phyloP scores from a whole-genome alignment of 2,797 vertebrate genomes.

The Vipera latastei region DNA sequence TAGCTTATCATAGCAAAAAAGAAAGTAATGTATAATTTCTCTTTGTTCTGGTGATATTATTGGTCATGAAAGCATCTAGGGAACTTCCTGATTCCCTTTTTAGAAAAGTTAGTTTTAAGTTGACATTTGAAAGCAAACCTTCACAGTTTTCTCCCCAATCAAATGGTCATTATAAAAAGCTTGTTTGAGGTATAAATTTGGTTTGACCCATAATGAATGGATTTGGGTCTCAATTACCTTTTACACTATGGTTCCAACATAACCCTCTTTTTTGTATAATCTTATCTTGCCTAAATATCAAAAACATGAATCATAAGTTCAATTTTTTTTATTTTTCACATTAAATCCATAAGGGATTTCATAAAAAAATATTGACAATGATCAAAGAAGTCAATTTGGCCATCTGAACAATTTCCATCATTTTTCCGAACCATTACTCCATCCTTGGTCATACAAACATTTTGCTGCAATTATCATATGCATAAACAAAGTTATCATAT shows the following conservation, averaged over 20 bases:
- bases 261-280: neutral
- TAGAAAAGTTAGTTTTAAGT: neutral
- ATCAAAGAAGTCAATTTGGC: neutral
- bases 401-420: neutral
- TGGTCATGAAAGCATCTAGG: neutral
- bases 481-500: neutral
- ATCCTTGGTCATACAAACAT: neutral
- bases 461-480: neutral
- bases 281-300: neutral
- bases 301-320: neutral
- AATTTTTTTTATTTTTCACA: neutral
- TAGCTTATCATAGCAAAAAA: neutral
- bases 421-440: neutral
- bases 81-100: neutral
- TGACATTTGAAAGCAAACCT: neutral
- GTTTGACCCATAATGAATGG: neutral
- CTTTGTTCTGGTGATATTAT: neutral
- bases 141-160: neutral
- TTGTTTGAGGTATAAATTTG: neutral
- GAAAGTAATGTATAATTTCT: neutral
- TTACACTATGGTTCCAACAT: neutral
- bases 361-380: neutral
- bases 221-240: neutral
- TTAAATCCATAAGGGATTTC: neutral
- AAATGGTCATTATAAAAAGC: neutral